Conservation (phyloP, 2,888 invertebrate species). For the Gymnosoma rotundatum region DNA sequence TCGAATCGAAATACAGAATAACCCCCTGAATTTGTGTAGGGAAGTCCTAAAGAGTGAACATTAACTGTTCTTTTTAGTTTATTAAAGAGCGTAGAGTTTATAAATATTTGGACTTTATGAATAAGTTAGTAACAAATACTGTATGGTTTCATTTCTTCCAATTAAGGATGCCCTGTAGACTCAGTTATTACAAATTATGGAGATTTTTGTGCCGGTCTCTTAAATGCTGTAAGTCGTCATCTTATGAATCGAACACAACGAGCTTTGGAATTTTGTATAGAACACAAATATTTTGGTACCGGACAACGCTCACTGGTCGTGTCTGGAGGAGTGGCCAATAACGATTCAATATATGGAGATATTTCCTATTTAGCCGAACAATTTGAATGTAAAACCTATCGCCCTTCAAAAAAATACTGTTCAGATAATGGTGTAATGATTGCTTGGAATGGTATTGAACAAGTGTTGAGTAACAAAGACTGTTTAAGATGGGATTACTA, state of each 20-base stretch:
- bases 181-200: constrained; percentile 88
- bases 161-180: constrained; percentile 85
- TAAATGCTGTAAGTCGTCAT: constrained; percentile 89
- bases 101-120: not conserved
- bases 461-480: constrained; percentile 75
- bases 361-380: constrained; percentile 87
- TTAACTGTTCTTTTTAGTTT: no score
- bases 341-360: constrained; percentile 89
- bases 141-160: not conserved
- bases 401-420: constrained; percentile 93
- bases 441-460: constrained; percentile 98
- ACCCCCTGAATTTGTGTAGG: no score
- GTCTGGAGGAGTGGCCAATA: constrained; percentile 98
- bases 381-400: constrained; percentile 86
- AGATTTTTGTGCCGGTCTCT: constrained; percentile 94
- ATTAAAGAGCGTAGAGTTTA: no score
- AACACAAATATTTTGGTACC: constrained; percentile 85
- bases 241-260: constrained; percentile 91
- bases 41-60: no score
- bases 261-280: constrained; percentile 89
- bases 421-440: constrained; percentile 99
- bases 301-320: constrained; percentile 86
- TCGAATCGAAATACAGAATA: no score
- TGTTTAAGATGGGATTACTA: constrained; percentile 82
- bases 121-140: not conserved